Percentiles rank a stretch among this genome's conserved stretches.
phyloP scores from a whole-genome alignment of 2,797 vertebrate species.

The Syncerus caffer region DNA sequence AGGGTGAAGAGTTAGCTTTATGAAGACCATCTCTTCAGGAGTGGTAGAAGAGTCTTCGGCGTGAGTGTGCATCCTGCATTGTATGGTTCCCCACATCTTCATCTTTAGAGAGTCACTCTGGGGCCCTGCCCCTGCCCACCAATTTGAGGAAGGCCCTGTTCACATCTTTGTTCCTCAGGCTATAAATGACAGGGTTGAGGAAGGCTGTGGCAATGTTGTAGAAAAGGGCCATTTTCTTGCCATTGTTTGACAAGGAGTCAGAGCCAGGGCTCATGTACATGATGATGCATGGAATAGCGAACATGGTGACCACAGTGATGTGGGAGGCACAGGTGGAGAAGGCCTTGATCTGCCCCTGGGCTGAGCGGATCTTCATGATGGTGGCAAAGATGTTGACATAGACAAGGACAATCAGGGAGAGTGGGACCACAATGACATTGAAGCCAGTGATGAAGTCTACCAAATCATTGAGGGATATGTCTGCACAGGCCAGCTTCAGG shows the following conservation, averaged over 20 bases:
- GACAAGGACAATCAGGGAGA: slow-evolving; percentile 46
- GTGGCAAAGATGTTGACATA: slow-evolving; percentile 62
- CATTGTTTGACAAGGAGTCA: neutral
- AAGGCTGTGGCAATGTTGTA: slow-evolving; percentile 66
- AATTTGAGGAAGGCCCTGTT: slow-evolving; percentile 59
- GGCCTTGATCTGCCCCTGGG: slow-evolving; percentile 54
- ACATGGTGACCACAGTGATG: slow-evolving; percentile 49
- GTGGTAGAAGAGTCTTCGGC: neutral
- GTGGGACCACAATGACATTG: slow-evolving; percentile 59
- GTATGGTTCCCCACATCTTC: neutral
- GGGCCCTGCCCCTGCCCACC: neutral
- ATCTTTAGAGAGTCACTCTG: neutral
- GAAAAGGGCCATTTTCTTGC: slow-evolving; percentile 58
- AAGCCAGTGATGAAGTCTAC: slow-evolving; percentile 63
- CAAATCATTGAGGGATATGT: slow-evolving; percentile 54
- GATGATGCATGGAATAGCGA: slow-evolving; percentile 51
- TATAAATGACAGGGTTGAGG: slow-evolving; percentile 60
- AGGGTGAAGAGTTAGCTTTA: neutral
- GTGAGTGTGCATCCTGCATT: neutral
- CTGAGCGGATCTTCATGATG: slow-evolving; percentile 66
- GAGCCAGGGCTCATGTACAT: slow-evolving; percentile 38
- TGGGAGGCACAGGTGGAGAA: slow-evolving; percentile 66
- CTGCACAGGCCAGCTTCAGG: slow-evolving; percentile 60
- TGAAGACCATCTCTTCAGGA: neutral
- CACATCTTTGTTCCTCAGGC: slow-evolving; percentile 38